Evolutionary conservation across 2,113 vertebrate genomes (phyloP).

Genomic region (Microcebus jonahi): DNA sequence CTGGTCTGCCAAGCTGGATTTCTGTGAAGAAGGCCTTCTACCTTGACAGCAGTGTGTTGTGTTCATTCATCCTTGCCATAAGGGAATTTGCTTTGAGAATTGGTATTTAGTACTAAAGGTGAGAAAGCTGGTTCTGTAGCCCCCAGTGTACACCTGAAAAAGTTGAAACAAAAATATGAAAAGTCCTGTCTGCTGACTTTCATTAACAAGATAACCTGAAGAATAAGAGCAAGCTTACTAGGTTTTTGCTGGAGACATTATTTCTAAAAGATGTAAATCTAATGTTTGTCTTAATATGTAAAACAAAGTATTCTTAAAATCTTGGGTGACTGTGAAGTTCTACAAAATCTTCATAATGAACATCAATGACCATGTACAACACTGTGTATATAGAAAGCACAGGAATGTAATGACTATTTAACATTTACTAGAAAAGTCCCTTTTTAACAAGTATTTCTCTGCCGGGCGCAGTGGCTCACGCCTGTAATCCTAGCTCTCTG

Average conservation of each 20-base stretch:
- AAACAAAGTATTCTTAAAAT: conserved; percentile 38
- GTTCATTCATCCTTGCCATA: background rate
- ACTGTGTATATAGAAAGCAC: background rate
- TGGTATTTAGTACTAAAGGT: background rate
- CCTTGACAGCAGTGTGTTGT: background rate
- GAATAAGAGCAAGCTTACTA: background rate
- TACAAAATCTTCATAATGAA: background rate
- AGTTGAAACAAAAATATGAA: background rate
- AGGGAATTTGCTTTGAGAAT: background rate
- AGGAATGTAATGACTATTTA: background rate
- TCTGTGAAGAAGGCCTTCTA: conserved; percentile 45
- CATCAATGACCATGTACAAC: background rate
- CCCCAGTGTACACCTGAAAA: background rate
- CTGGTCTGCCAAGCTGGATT: conserved; percentile 36
- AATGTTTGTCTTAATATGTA: background rate
- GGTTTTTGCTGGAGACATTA: conserved; percentile 22
- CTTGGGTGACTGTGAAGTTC: background rate
- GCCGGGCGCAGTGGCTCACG: no score
- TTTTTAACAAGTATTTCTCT: background rate
- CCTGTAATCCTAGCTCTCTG: no score
- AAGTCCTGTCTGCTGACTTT: background rate
- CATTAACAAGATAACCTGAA: background rate
- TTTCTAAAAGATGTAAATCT: conserved; percentile 1
- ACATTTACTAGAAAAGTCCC: background rate
- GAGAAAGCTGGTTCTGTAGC: background rate